Percentiles rank a stretch among this genome's conserved stretches.
Evolutionary conservation across 2,797 vertebrate species (phyloP).

Genomic region (Oophaga sylvatica): DNA sequence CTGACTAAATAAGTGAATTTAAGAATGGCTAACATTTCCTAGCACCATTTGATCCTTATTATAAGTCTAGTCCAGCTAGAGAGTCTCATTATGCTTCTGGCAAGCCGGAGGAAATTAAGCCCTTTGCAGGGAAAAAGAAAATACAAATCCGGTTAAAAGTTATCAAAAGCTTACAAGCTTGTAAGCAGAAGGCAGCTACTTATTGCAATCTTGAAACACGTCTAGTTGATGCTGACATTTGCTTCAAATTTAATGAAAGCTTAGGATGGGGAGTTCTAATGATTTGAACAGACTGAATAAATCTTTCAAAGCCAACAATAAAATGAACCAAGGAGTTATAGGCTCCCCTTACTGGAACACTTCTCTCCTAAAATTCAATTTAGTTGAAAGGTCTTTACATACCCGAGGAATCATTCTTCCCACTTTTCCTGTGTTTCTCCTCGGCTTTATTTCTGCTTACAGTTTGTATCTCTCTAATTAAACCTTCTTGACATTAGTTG

Average conservation of each 20-base stretch:
- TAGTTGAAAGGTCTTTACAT: constrained; percentile 64
- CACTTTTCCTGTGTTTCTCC: constrained; percentile 32
- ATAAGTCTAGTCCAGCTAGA: constrained; percentile 68
- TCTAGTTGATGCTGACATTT: constrained; percentile 70
- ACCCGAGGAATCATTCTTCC: constrained; percentile 54
- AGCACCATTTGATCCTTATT: constrained; percentile 64
- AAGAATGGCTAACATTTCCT: constrained; percentile 67
- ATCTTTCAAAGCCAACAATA: constrained; percentile 66
- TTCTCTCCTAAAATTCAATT: constrained; percentile 66
- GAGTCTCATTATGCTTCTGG: constrained; percentile 69
- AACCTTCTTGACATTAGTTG: constrained; percentile 49
- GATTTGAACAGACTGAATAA: constrained; percentile 65
- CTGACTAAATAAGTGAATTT: constrained; percentile 64
- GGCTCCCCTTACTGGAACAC: constrained; percentile 68
- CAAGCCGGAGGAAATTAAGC: constrained; percentile 70
- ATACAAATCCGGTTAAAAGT: constrained; percentile 68
- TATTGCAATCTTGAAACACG: constrained; percentile 64
- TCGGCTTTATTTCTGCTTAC: constrained; percentile 39
- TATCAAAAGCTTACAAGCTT: constrained; percentile 67
- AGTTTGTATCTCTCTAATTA: constrained; percentile 39
- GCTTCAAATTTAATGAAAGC: constrained; percentile 70
- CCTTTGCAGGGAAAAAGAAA: constrained; percentile 64
- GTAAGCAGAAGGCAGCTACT: constrained; percentile 66
- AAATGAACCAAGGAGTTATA: constrained; percentile 69
- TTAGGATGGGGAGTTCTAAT: constrained; percentile 67